A percentile compares a stretch with the other conserved stretches of the same genome.
phyloP scores from a whole-genome alignment of 2,797 vertebrate genomes.

The Thalassophryne amazonica region DNA sequence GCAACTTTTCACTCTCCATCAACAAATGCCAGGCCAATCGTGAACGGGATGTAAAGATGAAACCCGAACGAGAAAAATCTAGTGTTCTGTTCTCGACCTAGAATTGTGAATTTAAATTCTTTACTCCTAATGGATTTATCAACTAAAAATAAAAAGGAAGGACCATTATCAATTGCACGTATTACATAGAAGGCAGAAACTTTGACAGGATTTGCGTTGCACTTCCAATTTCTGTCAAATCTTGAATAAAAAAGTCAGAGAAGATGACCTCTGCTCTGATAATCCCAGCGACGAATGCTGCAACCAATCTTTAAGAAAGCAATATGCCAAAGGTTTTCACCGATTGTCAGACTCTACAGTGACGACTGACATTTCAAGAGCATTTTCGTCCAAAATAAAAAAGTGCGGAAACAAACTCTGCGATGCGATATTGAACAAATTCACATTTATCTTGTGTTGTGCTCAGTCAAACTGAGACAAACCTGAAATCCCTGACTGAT shows the following conservation, averaged over 20 bases:
- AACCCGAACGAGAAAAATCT: no score
- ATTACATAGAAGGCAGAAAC: constrained; percentile 42
- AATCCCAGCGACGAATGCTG: constrained; percentile 34
- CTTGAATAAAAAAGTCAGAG: constrained; percentile 19
- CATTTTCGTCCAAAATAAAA: constrained; percentile 34
- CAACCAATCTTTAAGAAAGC: constrained; percentile 15
- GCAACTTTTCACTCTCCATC: no score
- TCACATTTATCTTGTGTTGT: constrained; percentile 50
- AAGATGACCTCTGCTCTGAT: constrained; percentile 25
- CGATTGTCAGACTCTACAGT: constrained; percentile 1
- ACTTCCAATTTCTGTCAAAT: constrained; percentile 55
- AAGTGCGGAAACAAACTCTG: constrained; percentile 50
- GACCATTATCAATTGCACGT: constrained; percentile 11
- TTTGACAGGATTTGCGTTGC: constrained; percentile 37
- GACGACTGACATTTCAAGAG: constrained; percentile 38
- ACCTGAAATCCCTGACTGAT: constrained; percentile 70
- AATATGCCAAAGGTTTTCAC: constrained; percentile 11
- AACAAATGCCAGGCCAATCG: no score
- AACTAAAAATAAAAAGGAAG: not conserved
- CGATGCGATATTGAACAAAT: constrained; percentile 12
- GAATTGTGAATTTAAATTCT: no score
- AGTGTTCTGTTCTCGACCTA: no score
- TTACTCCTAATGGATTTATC: not conserved
- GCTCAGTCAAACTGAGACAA: constrained; percentile 49
- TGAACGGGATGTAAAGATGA: no score